Evolutionary conservation across 1,140 invertebrate genomes (phyloP), one percentile per base, ranked within the genome.

Genomic region (Pseudomyrmex pallidus): DNA sequence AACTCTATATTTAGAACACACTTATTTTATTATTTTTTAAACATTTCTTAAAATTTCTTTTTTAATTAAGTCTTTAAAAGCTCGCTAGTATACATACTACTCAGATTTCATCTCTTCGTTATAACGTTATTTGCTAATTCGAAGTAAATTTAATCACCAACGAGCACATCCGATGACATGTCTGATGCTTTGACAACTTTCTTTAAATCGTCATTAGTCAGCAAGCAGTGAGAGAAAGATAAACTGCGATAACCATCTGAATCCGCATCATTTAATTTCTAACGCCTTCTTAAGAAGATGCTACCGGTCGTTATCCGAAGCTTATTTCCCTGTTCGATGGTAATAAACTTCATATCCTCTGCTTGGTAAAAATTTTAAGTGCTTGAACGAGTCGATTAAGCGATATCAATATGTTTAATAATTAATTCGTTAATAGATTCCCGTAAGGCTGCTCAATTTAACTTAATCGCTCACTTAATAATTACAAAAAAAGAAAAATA

Each of bases 111-210:
- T 35, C 62, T 20, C 52, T 52, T n/a, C 35, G 20, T 52, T 67
- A 4, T 67, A 67, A 56, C 17, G 35, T 67, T 66, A 56, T 22
- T 62, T 10, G 7, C 15, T 57, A 72, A 46, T 8, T 57, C 64
- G 13, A 77, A 5, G 35, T 57, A 35, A 67, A 68, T 77, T 77
- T 68, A 67, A 67, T 77, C 56, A 67, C 22, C 54, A 12, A 12
- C 12, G 12, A 5, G 5, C 35, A 4, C 22, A 25, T 56, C 10
- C 5, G 68, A 20, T 44, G 52, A 57, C n/a, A 44, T 2, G 5
- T 62, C 12, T 12, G 52, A 78, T 57, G 64, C 56, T 57, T 25
- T 12, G 62, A 50, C 15, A 20, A 62, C 25, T 7, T 46, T 67
- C 17, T 12, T 50, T 20, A 22, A 2, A n/a, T 62, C n/a, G 25